phyloP scores from a whole-genome alignment of 2,113 vertebrate genomes.

The Dasyornis broadbenti region DNA sequence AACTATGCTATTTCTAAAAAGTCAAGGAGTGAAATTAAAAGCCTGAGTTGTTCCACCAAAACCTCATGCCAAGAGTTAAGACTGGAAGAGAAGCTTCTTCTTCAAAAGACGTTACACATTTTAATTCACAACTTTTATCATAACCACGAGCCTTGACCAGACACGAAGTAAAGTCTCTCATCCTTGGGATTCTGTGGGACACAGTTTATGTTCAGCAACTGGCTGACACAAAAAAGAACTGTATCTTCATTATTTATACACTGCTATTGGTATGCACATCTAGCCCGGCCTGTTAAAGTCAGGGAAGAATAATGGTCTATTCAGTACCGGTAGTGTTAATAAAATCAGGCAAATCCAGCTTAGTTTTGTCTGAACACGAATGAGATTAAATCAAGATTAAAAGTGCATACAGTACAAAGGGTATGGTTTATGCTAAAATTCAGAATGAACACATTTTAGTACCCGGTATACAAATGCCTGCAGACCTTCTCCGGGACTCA shows the following conservation, averaged over 20 bases:
- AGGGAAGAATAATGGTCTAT: conserved; percentile 52
- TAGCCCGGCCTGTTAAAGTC: conserved; percentile 29
- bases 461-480: not conserved
- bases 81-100: conserved; percentile 7
- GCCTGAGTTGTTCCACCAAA: not conserved
- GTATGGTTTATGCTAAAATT: conserved; percentile 41
- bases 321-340: conserved; percentile 35
- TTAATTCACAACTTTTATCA: conserved; percentile 26
- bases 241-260: conserved; percentile 45
- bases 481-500: not conserved
- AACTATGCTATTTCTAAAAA: not conserved
- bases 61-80: not conserved
- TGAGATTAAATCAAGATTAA: conserved; percentile 66
- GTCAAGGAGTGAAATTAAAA: not conserved
- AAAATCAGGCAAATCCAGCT: conserved; percentile 53
- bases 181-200: not conserved
- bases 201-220: not conserved
- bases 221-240: conserved; percentile 18
- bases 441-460: not conserved
- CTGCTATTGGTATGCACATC: conserved; percentile 31
- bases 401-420: conserved; percentile 52
- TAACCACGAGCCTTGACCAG: not conserved
- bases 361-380: conserved; percentile 65
- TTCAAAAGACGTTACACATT: conserved; percentile 12
- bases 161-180: not conserved